These are phyloP conservation scores for Plagodis pulveraria DNA, from an alignment of 2,888 invertebrate species.

Conservation along the genomic window DNA sequence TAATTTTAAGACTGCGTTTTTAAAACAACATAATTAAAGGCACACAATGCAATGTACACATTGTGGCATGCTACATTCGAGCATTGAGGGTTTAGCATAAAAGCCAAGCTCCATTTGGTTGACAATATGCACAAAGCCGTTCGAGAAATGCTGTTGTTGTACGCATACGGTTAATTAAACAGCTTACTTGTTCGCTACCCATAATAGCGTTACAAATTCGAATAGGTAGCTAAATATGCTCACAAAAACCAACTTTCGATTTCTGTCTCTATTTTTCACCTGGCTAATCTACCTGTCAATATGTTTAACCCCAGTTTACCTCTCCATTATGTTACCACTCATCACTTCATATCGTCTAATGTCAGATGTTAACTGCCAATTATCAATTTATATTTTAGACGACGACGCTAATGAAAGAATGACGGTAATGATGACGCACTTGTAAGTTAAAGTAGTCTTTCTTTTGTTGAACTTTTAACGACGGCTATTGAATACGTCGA, in stretches of 20 bases:
- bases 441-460: conserved; percentile 20
- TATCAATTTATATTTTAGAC: conserved; percentile 23
- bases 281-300: conserved; percentile 50
- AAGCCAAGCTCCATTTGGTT: too few relatives aligned
- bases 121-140: too few relatives aligned
- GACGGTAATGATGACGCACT: conserved; percentile 21
- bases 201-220: conserved; percentile 6
- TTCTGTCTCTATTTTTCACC: conserved; percentile 36
- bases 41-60: too few relatives aligned
- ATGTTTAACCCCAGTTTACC: conserved; percentile 51
- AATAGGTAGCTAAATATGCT: conserved; percentile 12
- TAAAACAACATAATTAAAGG: too few relatives aligned
- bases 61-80: too few relatives aligned
- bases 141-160: too few relatives aligned
- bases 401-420: conserved; percentile 9
- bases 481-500: conserved; percentile 3
- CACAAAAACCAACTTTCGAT: conserved; percentile 45
- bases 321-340: conserved; percentile 44
- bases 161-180: too few relatives aligned
- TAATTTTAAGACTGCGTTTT: too few relatives aligned
- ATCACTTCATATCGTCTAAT: conserved; percentile 17
- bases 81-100: too few relatives aligned
- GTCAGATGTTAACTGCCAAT: conserved; percentile 30
- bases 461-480: conserved; percentile 14
- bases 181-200: not conserved